A percentile compares a stretch with the other conserved stretches of the same genome.
Evolutionary conservation across 1,140 invertebrate genomes (phyloP).

Genomic region (Aphelinus certus): DNA sequence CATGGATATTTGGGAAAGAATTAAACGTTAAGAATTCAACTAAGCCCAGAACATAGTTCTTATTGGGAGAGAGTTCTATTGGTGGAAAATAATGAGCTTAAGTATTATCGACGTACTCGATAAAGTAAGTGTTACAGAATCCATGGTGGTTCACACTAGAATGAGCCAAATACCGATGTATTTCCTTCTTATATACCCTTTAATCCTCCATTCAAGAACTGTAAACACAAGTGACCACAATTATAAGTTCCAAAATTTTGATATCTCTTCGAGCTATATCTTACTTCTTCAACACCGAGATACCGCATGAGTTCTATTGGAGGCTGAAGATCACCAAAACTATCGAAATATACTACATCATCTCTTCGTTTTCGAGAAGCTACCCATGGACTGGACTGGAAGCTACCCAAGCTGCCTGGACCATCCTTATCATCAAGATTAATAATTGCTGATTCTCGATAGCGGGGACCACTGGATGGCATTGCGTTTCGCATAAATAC

Average conservation of each 20-base stretch:
- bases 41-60: constrained; percentile 50
- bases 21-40: constrained; percentile 54
- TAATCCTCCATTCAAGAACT: constrained; percentile 37
- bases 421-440: constrained; percentile 37
- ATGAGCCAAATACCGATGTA: not conserved
- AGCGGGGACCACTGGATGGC: constrained; percentile 32
- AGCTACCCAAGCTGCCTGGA: constrained; percentile 47
- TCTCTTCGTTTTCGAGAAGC: constrained; percentile 47
- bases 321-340: constrained; percentile 48
- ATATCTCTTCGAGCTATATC: constrained; percentile 45
- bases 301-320: constrained; percentile 47
- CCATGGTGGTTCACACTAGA: constrained; percentile 1
- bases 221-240: constrained; percentile 47
- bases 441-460: constrained; percentile 32
- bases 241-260: constrained; percentile 41
- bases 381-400: too few species aligned
- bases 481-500: constrained; percentile 48
- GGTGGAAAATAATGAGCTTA: constrained; percentile 43
- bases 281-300: constrained; percentile 39
- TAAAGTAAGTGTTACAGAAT: constrained; percentile 39
- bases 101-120: constrained; percentile 38
- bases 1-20: constrained; percentile 54
- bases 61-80: constrained; percentile 29
- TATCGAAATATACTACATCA: constrained; percentile 46
- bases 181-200: constrained; percentile 1